A percentile compares a stretch with the other conserved stretches of the same genome.
Conservation (phyloP, 2,797 vertebrate species). For the Lacerta bilineata region DNA sequence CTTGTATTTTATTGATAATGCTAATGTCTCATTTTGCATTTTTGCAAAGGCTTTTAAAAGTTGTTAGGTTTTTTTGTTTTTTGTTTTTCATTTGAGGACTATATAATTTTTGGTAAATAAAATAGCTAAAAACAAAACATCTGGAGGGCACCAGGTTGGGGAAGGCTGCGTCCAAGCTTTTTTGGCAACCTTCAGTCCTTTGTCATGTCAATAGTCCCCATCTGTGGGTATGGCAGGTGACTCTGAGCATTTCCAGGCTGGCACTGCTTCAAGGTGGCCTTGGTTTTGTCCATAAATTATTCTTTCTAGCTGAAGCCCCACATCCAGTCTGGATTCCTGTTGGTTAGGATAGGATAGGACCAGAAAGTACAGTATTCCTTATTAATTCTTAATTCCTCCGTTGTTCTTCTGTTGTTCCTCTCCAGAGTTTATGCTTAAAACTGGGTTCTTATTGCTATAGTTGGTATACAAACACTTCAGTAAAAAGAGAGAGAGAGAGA, state of each 20-base stretch:
- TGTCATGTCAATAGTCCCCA: background rate
- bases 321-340: background rate
- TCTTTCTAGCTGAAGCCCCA: background rate
- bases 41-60: too few species aligned
- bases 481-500: too few species aligned
- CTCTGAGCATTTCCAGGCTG: background rate
- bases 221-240: background rate
- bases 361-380: background rate
- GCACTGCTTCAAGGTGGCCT: background rate
- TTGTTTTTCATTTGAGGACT: too few species aligned
- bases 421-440: constrained; percentile 49
- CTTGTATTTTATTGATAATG: too few species aligned
- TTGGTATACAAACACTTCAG: constrained; percentile 22
- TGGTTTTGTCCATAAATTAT: background rate
- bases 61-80: too few species aligned
- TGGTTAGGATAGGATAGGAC: background rate
- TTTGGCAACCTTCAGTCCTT: background rate
- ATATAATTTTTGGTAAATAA: too few species aligned
- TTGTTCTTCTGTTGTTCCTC: constrained; percentile 11
- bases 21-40: too few species aligned
- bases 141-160: too few species aligned
- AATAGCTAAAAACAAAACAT: too few species aligned
- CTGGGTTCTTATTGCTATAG: constrained; percentile 43
- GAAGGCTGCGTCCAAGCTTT: background rate
- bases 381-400: background rate